These are phyloP conservation scores for Labeo catla DNA, from an alignment of 2,113 vertebrate genomes.

Conservation along the genomic window DNA sequence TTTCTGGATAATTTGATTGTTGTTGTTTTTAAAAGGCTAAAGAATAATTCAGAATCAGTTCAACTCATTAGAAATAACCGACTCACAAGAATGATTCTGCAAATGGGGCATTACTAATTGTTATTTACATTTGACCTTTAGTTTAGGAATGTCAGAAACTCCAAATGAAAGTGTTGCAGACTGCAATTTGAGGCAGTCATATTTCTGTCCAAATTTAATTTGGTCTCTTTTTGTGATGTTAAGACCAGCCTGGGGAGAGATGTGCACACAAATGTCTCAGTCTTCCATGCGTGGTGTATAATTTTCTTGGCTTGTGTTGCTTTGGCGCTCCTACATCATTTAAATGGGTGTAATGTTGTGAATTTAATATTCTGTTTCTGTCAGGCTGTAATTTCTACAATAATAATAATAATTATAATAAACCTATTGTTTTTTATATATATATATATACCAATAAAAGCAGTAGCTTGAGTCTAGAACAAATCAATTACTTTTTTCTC, in stretches of 20 bases:
- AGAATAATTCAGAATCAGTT: background rate
- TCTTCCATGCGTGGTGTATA: background rate
- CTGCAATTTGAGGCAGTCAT: background rate
- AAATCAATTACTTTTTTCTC: background rate
- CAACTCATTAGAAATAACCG: background rate
- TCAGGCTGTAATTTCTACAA: background rate
- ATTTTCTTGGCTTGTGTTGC: background rate
- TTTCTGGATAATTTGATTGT: background rate
- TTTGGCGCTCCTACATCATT: background rate
- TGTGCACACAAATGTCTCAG: background rate
- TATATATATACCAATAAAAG: background rate
- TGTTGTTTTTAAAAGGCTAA: too few species aligned
- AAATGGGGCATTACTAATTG: background rate
- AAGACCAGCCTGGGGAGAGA: background rate
- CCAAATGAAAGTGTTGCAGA: background rate
- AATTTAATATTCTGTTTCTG: background rate
- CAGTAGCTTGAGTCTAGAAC: background rate
- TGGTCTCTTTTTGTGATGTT: background rate
- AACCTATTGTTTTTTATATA: background rate
- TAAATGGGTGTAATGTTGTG: background rate
- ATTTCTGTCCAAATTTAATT: background rate
- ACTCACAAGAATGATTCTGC: background rate
- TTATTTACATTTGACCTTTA: background rate
- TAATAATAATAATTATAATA: background rate
- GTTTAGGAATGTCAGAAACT: background rate